Conservation (phyloP, 2,888 invertebrate genomes). For the Sinopyrophorus schimmeli region DNA sequence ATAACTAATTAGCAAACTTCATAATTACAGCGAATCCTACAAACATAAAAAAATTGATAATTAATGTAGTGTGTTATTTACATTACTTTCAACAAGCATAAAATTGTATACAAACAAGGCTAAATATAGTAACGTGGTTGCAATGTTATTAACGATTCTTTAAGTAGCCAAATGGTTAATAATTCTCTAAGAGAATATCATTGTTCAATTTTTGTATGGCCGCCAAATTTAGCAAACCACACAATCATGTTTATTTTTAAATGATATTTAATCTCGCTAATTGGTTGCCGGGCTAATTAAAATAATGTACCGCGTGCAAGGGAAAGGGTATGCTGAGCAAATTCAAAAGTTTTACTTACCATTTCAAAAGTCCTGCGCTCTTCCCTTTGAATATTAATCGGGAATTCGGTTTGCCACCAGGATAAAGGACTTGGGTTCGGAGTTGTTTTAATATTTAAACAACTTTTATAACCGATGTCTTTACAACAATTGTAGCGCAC, state of each 20-base stretch:
- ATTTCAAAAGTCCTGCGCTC: constrained; percentile 35
- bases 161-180: background rate
- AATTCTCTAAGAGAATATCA: background rate
- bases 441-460: constrained; percentile 16
- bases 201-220: background rate
- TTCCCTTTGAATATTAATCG: constrained; percentile 28
- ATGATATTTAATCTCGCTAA: background rate
- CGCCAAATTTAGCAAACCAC: too few relatives aligned
- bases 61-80: constrained; percentile 2
- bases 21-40: background rate
- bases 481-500: constrained; percentile 32
- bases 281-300: background rate
- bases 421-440: constrained; percentile 16
- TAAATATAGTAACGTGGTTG: constrained; percentile 1
- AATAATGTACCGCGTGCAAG: background rate
- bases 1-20: background rate
- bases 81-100: background rate
- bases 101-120: constrained; percentile 7
- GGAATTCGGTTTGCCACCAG: constrained; percentile 33
- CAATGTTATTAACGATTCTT: background rate
- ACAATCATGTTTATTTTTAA: background rate
- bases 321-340: background rate
- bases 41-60: background rate
- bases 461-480: constrained; percentile 31
- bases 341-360: too few relatives aligned